Conservation (phyloP, 2,797 vertebrate genomes). For the Alcedo atthis region DNA sequence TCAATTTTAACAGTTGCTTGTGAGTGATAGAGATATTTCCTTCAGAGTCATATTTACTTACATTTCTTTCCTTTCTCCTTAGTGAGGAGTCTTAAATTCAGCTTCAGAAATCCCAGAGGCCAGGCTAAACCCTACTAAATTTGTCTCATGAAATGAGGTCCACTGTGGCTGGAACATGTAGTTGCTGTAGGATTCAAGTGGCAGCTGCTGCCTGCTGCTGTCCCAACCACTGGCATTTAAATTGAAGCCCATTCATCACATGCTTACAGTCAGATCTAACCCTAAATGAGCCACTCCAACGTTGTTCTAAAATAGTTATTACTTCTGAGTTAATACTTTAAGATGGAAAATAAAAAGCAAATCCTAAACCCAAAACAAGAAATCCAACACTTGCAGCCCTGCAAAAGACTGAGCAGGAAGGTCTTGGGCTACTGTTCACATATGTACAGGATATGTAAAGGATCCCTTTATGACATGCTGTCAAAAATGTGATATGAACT, state of each 20-base stretch:
- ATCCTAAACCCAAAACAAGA: background rate
- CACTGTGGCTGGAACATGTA: constrained; percentile 22
- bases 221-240: constrained; percentile 69
- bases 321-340: constrained; percentile 33
- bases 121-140: constrained; percentile 28
- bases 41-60: background rate
- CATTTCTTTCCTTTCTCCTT: background rate
- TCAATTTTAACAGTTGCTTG: background rate
- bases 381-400: background rate
- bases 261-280: constrained; percentile 55
- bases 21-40: background rate
- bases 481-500: background rate
- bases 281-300: constrained; percentile 58
- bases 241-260: constrained; percentile 65
- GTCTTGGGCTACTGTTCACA: background rate
- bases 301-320: constrained; percentile 64
- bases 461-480: background rate
- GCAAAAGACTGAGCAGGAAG: background rate
- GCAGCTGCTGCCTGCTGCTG: background rate
- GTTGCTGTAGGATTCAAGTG: constrained; percentile 18
- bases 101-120: constrained; percentile 24
- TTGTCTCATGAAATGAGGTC: constrained; percentile 37
- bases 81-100: background rate
- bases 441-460: background rate
- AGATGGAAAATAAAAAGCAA: background rate